phyloP scores from a whole-genome alignment of 2,113 vertebrate genomes.

The Eupsittula cactorum region DNA sequence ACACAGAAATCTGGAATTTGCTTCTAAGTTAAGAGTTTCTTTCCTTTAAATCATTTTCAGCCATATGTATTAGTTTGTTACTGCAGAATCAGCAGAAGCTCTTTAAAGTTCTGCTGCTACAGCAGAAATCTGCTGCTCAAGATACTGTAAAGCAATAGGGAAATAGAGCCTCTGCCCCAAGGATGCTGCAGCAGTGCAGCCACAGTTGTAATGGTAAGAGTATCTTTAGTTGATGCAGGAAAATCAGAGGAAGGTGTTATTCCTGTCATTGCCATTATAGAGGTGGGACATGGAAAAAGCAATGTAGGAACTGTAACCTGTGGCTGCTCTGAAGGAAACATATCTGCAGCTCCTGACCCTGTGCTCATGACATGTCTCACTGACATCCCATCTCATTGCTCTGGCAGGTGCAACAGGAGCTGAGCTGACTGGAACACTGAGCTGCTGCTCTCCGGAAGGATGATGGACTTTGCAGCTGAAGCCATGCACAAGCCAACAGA shows the following conservation, averaged over 20 bases:
- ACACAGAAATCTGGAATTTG: not conserved
- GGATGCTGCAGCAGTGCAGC: not conserved
- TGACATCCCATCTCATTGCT: not conserved
- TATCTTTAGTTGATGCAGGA: not conserved
- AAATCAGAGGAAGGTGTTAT: not conserved
- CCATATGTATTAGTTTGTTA: not conserved
- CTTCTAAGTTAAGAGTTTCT: not conserved
- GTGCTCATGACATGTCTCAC: no score
- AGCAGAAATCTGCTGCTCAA: not conserved
- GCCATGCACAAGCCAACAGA: not conserved
- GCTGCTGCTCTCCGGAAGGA: not conserved
- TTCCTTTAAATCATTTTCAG: not conserved
- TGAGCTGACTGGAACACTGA: not conserved
- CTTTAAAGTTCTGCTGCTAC: not conserved
- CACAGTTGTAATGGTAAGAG: no score
- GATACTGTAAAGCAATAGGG: not conserved
- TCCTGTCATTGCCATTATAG: not conserved
- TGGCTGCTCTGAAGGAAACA: not conserved
- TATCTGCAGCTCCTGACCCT: not conserved
- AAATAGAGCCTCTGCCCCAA: not conserved
- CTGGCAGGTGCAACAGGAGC: not conserved
- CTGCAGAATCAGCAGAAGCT: not conserved
- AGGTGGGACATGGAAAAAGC: not conserved
- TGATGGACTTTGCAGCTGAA: not conserved
- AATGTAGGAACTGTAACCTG: accelerated